Percentiles rank a stretch among this genome's conserved stretches.
phyloP scores from a whole-genome alignment of 2,888 invertebrate species.

The Drosophila recens region DNA sequence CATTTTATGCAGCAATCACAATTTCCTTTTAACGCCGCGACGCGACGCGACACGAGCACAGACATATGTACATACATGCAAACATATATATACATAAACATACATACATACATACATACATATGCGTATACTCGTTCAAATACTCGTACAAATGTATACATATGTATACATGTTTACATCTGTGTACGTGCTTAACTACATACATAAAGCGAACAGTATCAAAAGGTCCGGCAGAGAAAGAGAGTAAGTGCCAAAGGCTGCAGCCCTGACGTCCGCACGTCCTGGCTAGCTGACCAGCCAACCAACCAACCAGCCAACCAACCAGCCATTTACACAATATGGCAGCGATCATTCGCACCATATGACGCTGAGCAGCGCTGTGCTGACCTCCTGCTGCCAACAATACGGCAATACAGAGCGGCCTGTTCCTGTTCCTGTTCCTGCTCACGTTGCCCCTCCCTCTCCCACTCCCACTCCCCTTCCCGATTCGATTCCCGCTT shows the following conservation, averaged over 20 bases:
- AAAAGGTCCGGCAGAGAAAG: conserved; percentile 18
- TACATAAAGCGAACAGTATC: conserved; percentile 30
- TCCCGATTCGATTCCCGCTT: neutral
- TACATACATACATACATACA: conserved; percentile 8
- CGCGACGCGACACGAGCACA: conserved; percentile 46
- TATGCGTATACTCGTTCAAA: neutral
- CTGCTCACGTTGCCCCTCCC: neutral
- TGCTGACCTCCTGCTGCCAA: conserved; percentile 40
- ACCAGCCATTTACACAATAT: conserved; percentile 72
- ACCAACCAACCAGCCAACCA: neutral
- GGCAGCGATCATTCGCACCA: conserved; percentile 78
- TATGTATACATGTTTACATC: conserved; percentile 11
- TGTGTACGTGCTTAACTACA: conserved; percentile 19
- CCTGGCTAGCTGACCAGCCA: conserved; percentile 24
- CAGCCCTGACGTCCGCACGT: conserved; percentile 24
- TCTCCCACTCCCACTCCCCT: neutral
- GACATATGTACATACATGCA: conserved; percentile 6
- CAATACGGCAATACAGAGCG: conserved; percentile 2
- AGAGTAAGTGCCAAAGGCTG: conserved; percentile 35
- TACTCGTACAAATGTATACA: neutral
- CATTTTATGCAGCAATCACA: conserved; percentile 79
- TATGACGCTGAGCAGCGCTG: conserved; percentile 55
- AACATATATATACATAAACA: neutral
- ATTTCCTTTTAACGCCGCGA: conserved; percentile 75
- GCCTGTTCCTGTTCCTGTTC: neutral